phyloP scores from a whole-genome alignment of 2,113 vertebrate genomes.

The Hypanus sabinus region DNA sequence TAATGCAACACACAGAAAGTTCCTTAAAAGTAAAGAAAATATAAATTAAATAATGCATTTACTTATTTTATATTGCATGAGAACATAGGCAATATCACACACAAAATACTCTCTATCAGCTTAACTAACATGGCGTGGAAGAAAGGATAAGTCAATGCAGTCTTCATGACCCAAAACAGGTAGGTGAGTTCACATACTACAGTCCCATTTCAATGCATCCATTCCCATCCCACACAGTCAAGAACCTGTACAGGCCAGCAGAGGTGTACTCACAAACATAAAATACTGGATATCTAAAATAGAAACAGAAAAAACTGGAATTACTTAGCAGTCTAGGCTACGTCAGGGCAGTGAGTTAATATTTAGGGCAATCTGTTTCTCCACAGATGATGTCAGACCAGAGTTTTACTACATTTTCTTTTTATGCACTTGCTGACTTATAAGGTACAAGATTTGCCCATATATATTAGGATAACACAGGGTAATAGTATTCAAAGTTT shows the following conservation, averaged over 20 bases:
- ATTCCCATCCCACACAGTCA: background rate
- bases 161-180: background rate
- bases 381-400: too few relatives aligned
- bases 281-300: too few relatives aligned
- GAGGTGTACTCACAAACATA: background rate
- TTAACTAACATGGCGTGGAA: background rate
- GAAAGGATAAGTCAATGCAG: background rate
- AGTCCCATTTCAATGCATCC: background rate
- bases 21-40: constrained; percentile 47
- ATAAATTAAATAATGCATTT: constrained; percentile 41
- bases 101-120: background rate
- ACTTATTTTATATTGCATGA: background rate
- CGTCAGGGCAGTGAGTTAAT: too few relatives aligned
- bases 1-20: constrained; percentile 45
- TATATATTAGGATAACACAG: background rate
- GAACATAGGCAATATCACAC: background rate
- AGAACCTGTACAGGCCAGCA: background rate
- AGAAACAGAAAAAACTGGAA: too few relatives aligned
- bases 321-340: too few relatives aligned
- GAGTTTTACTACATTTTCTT: too few relatives aligned
- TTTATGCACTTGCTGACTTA: too few relatives aligned
- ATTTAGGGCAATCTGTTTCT: too few relatives aligned
- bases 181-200: background rate
- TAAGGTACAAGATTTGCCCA: too few relatives aligned
- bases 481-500: background rate